phyloP scores from a whole-genome alignment of 2,113 vertebrate species.

The Monopterus albus region DNA sequence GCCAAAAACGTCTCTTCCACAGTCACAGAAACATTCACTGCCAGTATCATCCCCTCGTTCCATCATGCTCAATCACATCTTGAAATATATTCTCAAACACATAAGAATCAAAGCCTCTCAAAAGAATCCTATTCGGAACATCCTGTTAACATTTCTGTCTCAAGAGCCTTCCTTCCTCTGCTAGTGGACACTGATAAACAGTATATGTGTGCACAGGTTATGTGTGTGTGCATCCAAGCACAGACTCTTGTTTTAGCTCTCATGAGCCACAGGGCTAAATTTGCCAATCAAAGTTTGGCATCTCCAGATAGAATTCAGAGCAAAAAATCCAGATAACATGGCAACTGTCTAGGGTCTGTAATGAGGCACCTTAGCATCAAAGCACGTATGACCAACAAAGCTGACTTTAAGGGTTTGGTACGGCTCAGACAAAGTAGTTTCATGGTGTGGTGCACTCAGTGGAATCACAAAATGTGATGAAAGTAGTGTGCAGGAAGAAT shows the following conservation, averaged over 20 bases:
- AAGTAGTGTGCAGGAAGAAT: neutral
- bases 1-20: conserved; percentile 43
- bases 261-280: neutral
- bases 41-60: conserved; percentile 43
- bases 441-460: too few relatives aligned
- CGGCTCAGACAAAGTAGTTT: neutral
- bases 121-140: conserved; percentile 55
- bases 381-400: neutral
- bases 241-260: conserved; percentile 1
- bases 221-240: conserved; percentile 10
- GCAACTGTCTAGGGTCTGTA: neutral
- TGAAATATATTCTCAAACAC: conserved; percentile 71
- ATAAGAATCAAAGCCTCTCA: conserved; percentile 53
- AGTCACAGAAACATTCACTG: conserved; percentile 37
- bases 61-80: conserved; percentile 56
- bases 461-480: too few relatives aligned
- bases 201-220: conserved; percentile 4
- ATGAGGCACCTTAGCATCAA: too few relatives aligned
- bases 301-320: neutral
- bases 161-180: conserved; percentile 66
- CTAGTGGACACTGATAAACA: conserved; percentile 47
- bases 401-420: neutral
- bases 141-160: conserved; percentile 73
- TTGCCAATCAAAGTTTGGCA: conserved; percentile 13
- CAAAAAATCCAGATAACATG: conserved; percentile 17